Base-by-base conservation (phyloP, 2,797 vertebrate species). In the Trichosurus vulpecula region DNA sequence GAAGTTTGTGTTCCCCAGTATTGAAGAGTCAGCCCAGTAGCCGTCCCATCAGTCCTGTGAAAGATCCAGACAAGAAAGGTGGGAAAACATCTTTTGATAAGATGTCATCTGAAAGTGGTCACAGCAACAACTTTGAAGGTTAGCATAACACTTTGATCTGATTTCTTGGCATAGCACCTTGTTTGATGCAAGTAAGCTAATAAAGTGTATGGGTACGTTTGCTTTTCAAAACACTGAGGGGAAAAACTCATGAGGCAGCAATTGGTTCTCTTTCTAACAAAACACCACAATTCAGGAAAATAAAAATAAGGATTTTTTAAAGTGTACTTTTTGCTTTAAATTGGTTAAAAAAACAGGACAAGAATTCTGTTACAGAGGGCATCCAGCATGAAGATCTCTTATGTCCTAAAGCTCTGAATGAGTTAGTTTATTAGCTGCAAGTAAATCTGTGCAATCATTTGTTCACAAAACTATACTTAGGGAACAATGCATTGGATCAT, bases 1-100 rank as follows among this genome's bases (percentile, higher is more conserved):
- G 97, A 98, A 98, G 95, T 98, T 98, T 98, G 89, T 97, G 97
- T 97, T 98, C 98, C 93, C 94, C 98, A 81, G 57, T 96, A 31
- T 35, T 91, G 95, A 98, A 98, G 97, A 98, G 94, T 93, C 98
- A 98, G 87, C 93, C 97, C 95, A 98, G 97, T 93, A 98, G 91
- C 94, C 97, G 98, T 94, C 96, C 97, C 30, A 87, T 96, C 61
- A 95, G 92, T 93, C 96, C 97, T 95, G 93, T 61, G 93, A 97
- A 98, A 94, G 97, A 98, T 54, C 98, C 98, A 66, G 98, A 97
- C 0, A 98, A 97, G 96, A 98, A 98, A 98, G 97, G 96, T 87
- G 93, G 98, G n/a, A 98, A 98, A 98, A 97, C 97, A 95, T 93
- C 98, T 95, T 98, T 98, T 96, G 98, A 98, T 96, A 98, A 98